Base-by-base conservation (phyloP, 2,888 invertebrate genomes). In the Sussaba pulchella region DNA sequence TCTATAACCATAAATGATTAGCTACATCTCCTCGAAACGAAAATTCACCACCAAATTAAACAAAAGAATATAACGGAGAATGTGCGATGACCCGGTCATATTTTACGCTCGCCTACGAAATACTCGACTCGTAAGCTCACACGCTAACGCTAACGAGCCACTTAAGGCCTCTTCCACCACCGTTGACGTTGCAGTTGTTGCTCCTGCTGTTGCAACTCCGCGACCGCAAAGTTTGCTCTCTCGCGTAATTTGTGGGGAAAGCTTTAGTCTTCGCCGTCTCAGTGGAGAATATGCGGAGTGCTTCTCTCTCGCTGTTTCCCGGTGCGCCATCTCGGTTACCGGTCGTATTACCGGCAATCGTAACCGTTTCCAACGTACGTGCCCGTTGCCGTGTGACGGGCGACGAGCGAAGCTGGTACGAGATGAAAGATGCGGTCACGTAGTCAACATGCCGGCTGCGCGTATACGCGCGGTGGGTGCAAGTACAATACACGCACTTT, bases 121-220 rank as follows among this genome's bases (percentile, higher is more conserved):
- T 26, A 77, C 50, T 77, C 64, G 69, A 63, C 77, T 77, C 81
- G 74, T 74, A 78, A 81, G 66, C 74, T n/a, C 52, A 45, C 52
- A 66, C 64, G 31, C 69, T 70, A 54, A 54, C 66, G 83, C 76
- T 84, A 84, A 84, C 82, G 84, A 84, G 83, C 83, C 83, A 83
- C 83, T 84, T 84, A 78, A n/a, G 81, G 81, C 57, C 69, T 77
- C 47, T 31, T 31, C 6, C 31, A n/a, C 50, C 17, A 64, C 77
- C 61, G 74, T 78, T 73, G 72, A 61, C 67, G 14, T 45, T 71
- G 59, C 59, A 73, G 77, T 70, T 77, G 69, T 71, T 24, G 67
- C 59, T 63, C 43, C 64, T 66, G 69, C 26, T 78, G 73, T 36
- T 64, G 63, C 64, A 74, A 71, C 81, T 81, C 64, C 14, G 57